Evolutionary conservation across 2,888 invertebrate species (phyloP), one percentile per base, ranked within the genome.

Genomic region (Parapristionchus giblindavisi): DNA sequence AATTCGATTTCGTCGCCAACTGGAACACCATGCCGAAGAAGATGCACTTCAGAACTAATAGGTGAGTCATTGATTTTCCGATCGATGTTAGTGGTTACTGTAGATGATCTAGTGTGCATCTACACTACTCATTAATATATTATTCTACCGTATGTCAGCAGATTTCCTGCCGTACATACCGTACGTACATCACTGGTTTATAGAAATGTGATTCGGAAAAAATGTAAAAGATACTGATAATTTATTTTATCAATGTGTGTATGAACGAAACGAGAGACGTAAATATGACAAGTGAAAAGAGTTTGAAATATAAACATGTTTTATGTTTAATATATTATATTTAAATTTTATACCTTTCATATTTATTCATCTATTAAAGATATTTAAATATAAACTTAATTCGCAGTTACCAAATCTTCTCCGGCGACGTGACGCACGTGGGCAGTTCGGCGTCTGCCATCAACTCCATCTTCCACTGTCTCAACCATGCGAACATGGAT

Each of bases 381-480:
- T n/a, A 56, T 6, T 56, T 0, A 1, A 21, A 14, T 2, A 6
- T 17, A 14, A 38, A 24, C 21, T 2, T 40, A 0, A 27, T 52
- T 21, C 54, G 27, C 56, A 71, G 70, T 21, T 71, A 8, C 1
- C 48, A 43, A 38, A 54, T 71, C 56, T 71, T 40, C 51, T 54
- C 70, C 36, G 70, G 70, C 56, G 70, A 56, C 70, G n/a, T 6
- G 21, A 71, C 70, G 40, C 70, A 71, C 40, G 70, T 56, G 48
- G 70, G 56, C 56, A 71, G 48, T 8, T 72, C 72, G 58, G 3
- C 72, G 14, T 32, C 72, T 1, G 60, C 60, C 36, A 40, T 72
- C 72, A 36, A 72, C 34, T 38, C 72, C 48, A 40, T 58, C 72
- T 72, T 72, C 72, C 4, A 40, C 34, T 5, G 58, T 32, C 60